These are phyloP conservation scores for Megaleporinus macrocephalus DNA, from an alignment of 2,113 vertebrate genomes.

Conservation along the genomic window DNA sequence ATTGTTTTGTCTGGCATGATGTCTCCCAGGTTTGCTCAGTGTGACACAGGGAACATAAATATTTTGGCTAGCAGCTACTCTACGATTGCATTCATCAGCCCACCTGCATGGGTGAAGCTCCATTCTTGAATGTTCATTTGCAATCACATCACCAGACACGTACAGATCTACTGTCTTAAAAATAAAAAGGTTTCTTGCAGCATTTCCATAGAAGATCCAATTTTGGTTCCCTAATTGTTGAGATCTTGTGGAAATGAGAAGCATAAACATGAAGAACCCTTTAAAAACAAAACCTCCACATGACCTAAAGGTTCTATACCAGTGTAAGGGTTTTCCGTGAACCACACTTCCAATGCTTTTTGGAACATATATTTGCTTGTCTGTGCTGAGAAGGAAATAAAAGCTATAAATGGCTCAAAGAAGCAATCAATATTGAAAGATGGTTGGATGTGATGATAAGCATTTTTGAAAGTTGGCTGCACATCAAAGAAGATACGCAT, in stretches of 20 bases:
- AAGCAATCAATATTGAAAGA: too few species aligned
- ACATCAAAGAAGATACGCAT: too few species aligned
- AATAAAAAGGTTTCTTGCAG: neutral
- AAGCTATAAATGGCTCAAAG: too few species aligned
- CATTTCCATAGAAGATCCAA: neutral
- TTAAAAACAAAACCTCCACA: neutral
- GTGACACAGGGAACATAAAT: neutral
- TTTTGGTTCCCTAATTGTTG: neutral
- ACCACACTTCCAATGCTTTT: too few species aligned
- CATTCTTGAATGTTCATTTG: neutral
- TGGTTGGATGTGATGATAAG: too few species aligned
- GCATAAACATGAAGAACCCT: neutral
- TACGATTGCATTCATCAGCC: neutral
- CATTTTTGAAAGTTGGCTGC: too few species aligned
- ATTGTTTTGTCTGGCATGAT: neutral
- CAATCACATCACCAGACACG: neutral
- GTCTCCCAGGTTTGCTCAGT: neutral
- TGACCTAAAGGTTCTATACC: neutral
- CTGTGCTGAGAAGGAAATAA: too few species aligned
- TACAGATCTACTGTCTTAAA: neutral
- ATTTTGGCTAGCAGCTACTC: slow-evolving; percentile 3
- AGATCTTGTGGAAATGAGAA: neutral
- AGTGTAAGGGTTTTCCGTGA: neutral
- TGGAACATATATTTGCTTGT: too few species aligned
- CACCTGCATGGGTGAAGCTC: neutral